phyloP scores from a whole-genome alignment of 2,797 vertebrate species.

The Gambelia wislizenii region DNA sequence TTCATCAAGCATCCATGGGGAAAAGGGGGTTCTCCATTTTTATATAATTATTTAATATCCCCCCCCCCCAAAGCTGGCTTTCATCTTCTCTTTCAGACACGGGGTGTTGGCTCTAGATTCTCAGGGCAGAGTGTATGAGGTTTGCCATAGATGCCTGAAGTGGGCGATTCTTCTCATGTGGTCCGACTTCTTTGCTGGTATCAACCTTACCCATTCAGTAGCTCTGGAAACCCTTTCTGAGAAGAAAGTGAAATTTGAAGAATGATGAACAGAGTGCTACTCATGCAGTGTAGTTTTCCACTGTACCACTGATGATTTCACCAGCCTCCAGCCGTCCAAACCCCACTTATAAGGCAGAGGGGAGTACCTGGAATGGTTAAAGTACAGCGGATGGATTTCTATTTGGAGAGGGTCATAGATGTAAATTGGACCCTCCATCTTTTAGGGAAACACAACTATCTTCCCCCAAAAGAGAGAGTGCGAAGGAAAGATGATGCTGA shows the following conservation, averaged over 20 bases:
- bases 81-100: background rate
- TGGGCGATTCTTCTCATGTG: background rate
- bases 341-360: background rate
- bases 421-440: background rate
- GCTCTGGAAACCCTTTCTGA: background rate
- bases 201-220: background rate
- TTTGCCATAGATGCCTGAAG: background rate
- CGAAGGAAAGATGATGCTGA: too few relatives aligned
- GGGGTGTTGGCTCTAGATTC: constrained; percentile 2
- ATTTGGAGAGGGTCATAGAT: background rate
- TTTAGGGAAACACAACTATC: background rate
- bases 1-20: background rate
- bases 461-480: too few relatives aligned
- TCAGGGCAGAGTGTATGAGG: too few relatives aligned
- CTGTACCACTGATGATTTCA: background rate
- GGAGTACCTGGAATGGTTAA: too few relatives aligned
- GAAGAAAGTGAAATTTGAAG: background rate
- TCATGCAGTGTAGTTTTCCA: background rate
- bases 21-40: background rate
- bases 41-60: background rate
- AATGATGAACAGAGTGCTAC: background rate
- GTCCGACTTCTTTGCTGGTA: background rate
- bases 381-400: too few relatives aligned
- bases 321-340: too few relatives aligned
- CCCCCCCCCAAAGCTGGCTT: too few relatives aligned